Evolutionary conservation across 2,797 vertebrate genomes (phyloP), one percentile per base, ranked within the genome.

Genomic region (Eospalax fontanierii): DNA sequence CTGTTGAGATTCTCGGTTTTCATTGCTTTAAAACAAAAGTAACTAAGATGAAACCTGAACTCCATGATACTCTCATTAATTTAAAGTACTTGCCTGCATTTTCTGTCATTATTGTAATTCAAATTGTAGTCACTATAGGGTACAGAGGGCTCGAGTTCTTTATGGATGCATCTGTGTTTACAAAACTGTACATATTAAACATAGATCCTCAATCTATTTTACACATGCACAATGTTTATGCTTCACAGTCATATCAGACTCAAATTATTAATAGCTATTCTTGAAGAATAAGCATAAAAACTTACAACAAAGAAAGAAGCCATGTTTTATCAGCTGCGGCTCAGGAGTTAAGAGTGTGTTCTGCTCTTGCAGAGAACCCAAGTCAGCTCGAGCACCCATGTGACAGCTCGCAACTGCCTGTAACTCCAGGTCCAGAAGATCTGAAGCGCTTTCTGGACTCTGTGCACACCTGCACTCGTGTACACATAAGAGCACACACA

Each of bases 21-120:
- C 22, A 79, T 92, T 21, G 38, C 38, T 90, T 22, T 73, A 57
- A 83, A 66, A 35, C 22, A 96, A 96, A 89, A 50, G 65, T 68
- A 26, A 22, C 7, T 89, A 30, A 85, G 40, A 61, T 21, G 30
- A 89, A 91, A 91, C 73, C 16, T 79, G 40, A 84, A 90, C 66
- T 59, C 74, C 11, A 86, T 76, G 57, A 82, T 61, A 87, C 26
- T 71, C 46, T 92, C 26, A 74, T 92, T 83, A 81, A 80, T 86
- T 91, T 43, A 78, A 59, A 66, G 33, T 21, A 43, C 4, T 50
- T 83, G 6, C 79, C 54, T 83, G 50, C 22, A 70, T 40, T 73
- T 94, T 93, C 73, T 4, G 19, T 82, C 78, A 82, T 57, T 35
- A 80, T 5, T 92, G 66, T 57, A 85, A 91, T 46, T 92, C 43